Conservation (phyloP, 2,113 vertebrate genomes). For the Strix uralensis region DNA sequence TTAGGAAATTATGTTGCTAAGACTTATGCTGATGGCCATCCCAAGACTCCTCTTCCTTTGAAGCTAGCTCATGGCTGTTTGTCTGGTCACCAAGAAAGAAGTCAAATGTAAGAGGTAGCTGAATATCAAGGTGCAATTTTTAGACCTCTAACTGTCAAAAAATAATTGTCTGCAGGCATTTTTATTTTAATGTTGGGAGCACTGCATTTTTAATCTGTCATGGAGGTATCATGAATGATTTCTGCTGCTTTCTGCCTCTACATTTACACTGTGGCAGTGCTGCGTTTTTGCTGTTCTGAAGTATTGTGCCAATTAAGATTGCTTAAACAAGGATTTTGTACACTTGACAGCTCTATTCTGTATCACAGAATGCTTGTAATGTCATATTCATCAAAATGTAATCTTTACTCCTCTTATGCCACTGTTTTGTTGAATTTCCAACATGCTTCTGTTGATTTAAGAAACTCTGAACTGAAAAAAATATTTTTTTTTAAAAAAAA, state of each 20-base stretch:
- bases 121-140: neutral
- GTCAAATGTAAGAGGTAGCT: neutral
- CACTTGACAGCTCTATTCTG: neutral
- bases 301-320: neutral
- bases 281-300: neutral
- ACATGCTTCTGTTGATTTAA: neutral
- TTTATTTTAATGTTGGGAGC: neutral
- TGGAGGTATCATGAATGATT: neutral
- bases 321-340: neutral
- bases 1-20: neutral
- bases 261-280: neutral
- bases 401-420: neutral
- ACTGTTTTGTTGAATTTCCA: neutral
- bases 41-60: neutral
- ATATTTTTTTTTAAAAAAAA: neutral
- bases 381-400: neutral
- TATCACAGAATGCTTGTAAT: neutral
- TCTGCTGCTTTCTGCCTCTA: neutral
- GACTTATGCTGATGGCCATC: neutral
- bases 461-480: neutral
- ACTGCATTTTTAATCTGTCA: neutral
- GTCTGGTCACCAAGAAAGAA: neutral
- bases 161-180: neutral
- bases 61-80: neutral
- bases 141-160: neutral